A percentile compares a stretch with the other conserved stretches of the same genome.
These are phyloP conservation scores for Clusia tigrina DNA, from an alignment of 2,888 invertebrate species.

Conservation along the genomic window DNA sequence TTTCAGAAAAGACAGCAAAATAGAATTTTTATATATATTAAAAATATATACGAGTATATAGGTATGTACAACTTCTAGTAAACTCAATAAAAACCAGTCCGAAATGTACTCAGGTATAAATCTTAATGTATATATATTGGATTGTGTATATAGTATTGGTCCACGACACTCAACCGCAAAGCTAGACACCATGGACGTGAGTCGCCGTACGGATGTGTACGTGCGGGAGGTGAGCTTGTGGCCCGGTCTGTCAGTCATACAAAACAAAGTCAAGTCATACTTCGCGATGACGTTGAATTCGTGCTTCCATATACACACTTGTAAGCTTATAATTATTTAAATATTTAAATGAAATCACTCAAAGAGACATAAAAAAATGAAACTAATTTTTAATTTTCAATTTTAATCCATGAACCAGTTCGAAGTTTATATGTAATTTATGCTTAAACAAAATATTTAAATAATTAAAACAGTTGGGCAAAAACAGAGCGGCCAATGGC, in stretches of 20 bases:
- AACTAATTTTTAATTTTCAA: no score
- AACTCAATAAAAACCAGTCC: conserved; percentile 6
- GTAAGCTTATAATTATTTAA: background rate
- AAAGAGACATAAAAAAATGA: no score
- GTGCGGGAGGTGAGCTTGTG: background rate
- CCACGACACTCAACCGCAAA: conserved; percentile 2
- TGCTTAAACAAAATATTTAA: background rate
- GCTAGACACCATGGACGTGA: background rate
- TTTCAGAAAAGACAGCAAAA: conserved; percentile 7
- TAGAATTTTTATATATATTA: background rate
- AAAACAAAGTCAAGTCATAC: no score
- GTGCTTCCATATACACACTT: background rate
- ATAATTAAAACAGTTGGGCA: background rate
- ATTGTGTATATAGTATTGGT: no score
- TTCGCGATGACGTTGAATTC: conserved; percentile 1
- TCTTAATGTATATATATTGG: no score
- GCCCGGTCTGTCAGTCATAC: background rate
- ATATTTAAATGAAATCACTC: no score
- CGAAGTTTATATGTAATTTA: no score
- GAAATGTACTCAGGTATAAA: no score
- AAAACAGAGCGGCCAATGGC: background rate
- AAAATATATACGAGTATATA: conserved; percentile 3
- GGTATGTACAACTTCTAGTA: conserved; percentile 10
- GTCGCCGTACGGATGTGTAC: background rate
- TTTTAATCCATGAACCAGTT: no score